A percentile compares a stretch with the other conserved stretches of the same genome.
phyloP scores from a whole-genome alignment of 2,797 vertebrate genomes.

The Eulemur coronatus region DNA sequence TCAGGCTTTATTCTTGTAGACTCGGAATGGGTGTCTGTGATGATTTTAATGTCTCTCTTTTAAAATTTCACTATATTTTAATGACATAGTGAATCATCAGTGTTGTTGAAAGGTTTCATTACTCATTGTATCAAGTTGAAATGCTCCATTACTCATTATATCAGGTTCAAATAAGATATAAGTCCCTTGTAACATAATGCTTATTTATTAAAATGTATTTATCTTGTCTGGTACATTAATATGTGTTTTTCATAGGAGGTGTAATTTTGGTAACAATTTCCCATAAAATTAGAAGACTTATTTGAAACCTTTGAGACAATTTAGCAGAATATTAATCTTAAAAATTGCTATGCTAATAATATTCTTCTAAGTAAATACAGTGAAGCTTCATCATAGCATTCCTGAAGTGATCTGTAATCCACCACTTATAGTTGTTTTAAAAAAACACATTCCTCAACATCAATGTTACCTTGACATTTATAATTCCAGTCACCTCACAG shows the following conservation, averaged over 20 bases:
- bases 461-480: slow-evolving; percentile 29
- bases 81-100: slow-evolving; percentile 53
- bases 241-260: slow-evolving; percentile 53
- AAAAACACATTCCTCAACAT: not conserved
- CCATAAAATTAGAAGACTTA: slow-evolving; percentile 61
- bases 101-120: slow-evolving; percentile 66
- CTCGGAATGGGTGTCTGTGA: slow-evolving; percentile 39
- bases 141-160: slow-evolving; percentile 69
- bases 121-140: slow-evolving; percentile 64
- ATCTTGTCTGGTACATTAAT: slow-evolving; percentile 61
- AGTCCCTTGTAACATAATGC: slow-evolving; percentile 56
- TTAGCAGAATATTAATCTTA: slow-evolving; percentile 65
- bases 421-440: not conserved
- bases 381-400: slow-evolving; percentile 39
- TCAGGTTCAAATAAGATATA: slow-evolving; percentile 61
- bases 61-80: slow-evolving; percentile 66
- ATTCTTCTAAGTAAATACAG: slow-evolving; percentile 51
- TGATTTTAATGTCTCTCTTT: slow-evolving; percentile 62
- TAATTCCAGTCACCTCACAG: not conserved
- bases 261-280: slow-evolving; percentile 58
- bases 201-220: slow-evolving; percentile 73
- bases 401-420: slow-evolving; percentile 36
- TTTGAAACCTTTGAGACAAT: slow-evolving; percentile 60
- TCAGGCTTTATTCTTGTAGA: slow-evolving; percentile 51
- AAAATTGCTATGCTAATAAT: slow-evolving; percentile 52